Evolutionary conservation across 2,888 invertebrate genomes (phyloP), one percentile per base, ranked within the genome.

Genomic region (Drosophila ustulata): DNA sequence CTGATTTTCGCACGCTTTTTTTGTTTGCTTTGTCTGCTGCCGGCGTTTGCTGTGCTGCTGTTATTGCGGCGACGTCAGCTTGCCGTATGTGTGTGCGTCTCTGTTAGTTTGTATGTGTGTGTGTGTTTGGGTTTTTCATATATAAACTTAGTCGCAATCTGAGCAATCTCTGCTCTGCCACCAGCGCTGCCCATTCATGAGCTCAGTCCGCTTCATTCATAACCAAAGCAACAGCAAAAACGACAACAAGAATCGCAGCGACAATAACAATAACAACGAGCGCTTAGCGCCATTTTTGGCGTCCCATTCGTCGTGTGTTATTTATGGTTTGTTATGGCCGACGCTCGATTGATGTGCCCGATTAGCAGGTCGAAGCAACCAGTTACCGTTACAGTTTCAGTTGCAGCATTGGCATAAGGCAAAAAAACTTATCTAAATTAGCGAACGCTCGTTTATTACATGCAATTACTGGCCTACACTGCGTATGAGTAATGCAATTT

Each of bases 381-480:
- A 67, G 72, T 62, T 51, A 66, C 66, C 62, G 67, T 77, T 71
- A 46, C 62, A 58, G 45, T 13, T 49, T 13, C 47, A 25, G 45
- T 34, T 37, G n/a, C 41, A 26, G 51, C 73, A 28, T 45, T 49
- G 26, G 25, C 32, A 7, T 30, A 30, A 41, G 45, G 64, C 46
- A 56, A 86, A 71, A 71, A 83, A 82, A 82, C 74, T 83, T 88
- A 83, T 83, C 86, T 88, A 78, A 88, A 83, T 88, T 88, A 82
- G 82, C 65, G 41, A 34, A 34, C 57, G 64, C 32, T 73, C 77
- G 74, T 85, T 85, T 83, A 83, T 83, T 82, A 71, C 80, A 56
- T 74, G 88, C 88, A 88, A 83, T 83, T 83, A 88, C 66, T 32
- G 66, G 41, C 75, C 25, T 49, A 75, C 79, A 61, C 61, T 78